Base-by-base conservation (phyloP, 2,113 vertebrate species). In the Nibea albiflora region DNA sequence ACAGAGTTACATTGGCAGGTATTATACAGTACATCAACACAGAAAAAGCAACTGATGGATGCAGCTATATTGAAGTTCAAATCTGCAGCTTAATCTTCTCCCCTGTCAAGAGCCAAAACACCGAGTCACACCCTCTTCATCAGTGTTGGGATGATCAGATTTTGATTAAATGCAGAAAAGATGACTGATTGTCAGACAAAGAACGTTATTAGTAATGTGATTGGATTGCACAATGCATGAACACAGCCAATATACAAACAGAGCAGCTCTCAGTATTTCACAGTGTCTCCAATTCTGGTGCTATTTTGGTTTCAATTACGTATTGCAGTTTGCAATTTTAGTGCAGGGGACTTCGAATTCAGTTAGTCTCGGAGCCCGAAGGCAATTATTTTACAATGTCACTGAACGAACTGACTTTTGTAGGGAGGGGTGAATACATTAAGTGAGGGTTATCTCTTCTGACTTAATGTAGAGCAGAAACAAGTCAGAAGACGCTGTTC, bases 1-100 rank as follows among this genome's bases (percentile, higher is more conserved):
- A 91, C 88, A 81, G 84, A 87, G 93, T 94, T 94, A 94, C 92
- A 92, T 94, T 94, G 93, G 90, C 91, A 93, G 89, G 92, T 91
- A 94, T 83, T 86, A 57, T 5, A 54, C 15, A 9, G 35, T 8
- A 39, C 8, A 7, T 19, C 39, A 42, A 24, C 19, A 11, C 15
- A 0, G 24, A 35, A 24, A 76, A 44, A 58, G 24, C 26, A 19
- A 76, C 35, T 58, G 24, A 26, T 26, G 44, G 54, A 87, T 62
- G 70, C 28, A 63, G 16, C 24, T 10, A 56, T 26, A 47, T 0
- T 50, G 3, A 35, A 26, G 19, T 17, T 28, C 0, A 65, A 31
- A 54, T 62, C 35, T 28, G 66, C 8, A 52, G 7, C n/a, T 63
- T 0, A 49, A 11, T 57, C 14, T 42, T 26, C 46, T 73, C 11